Percentiles rank a stretch among this genome's conserved stretches.
phyloP scores from a whole-genome alignment of 2,797 vertebrate species.

The Peromyscus nudipes region DNA sequence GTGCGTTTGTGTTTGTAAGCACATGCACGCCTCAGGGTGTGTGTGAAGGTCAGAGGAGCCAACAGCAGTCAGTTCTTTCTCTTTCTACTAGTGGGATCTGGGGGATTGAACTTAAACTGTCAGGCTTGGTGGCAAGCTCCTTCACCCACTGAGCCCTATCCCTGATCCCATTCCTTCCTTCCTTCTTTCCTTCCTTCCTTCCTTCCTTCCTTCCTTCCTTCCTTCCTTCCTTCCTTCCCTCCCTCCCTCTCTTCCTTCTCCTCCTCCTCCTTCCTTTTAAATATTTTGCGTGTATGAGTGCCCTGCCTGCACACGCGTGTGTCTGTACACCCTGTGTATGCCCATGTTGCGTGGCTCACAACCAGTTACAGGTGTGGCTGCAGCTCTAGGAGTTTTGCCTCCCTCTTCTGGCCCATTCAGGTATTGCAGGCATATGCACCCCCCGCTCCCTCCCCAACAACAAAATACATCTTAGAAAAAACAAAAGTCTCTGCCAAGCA shows the following conservation, averaged over 20 bases:
- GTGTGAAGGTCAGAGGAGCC: neutral
- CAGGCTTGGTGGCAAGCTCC: neutral
- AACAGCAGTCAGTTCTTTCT: neutral
- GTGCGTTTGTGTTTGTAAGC: neutral
- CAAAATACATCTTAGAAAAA: neutral
- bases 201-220: too few relatives aligned
- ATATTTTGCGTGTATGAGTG: neutral
- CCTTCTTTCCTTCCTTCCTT: too few relatives aligned
- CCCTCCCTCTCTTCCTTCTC: too few relatives aligned
- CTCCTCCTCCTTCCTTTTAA: neutral
- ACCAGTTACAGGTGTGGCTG: neutral
- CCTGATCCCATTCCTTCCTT: too few relatives aligned
- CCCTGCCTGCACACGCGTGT: neutral
- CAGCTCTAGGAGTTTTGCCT: too few relatives aligned
- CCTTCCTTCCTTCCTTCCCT: too few relatives aligned
- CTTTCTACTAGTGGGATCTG: neutral
- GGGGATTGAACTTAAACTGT: neutral
- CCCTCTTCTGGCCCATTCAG: neutral
- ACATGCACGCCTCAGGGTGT: neutral
- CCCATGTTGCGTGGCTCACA: neutral
- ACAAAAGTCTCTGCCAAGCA: slow-evolving; percentile 34
- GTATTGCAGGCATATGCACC: neutral
- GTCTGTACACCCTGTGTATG: neutral
- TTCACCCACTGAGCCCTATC: neutral
- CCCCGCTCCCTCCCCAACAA: neutral